Percentiles rank a stretch among this genome's conserved stretches.
Evolutionary conservation across 2,888 invertebrate species (phyloP).

Genomic region (Tuberolachnus salignus): DNA sequence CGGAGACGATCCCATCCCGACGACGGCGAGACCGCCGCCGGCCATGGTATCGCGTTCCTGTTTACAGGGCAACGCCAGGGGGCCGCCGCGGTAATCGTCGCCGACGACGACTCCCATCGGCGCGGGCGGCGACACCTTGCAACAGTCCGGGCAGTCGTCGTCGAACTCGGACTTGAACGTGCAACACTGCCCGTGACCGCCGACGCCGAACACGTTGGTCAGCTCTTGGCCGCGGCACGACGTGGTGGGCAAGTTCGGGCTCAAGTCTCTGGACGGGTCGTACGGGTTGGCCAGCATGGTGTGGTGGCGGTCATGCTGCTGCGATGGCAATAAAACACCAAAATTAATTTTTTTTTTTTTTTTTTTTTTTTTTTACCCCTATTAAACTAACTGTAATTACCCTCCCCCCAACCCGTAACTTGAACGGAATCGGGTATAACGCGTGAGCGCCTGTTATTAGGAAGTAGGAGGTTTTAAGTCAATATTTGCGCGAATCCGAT

Average conservation of each 20-base stretch:
- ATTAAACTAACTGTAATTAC: too few species aligned
- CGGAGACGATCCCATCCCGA: constrained; percentile 13
- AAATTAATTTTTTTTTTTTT: too few species aligned
- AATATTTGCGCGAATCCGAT: too few species aligned
- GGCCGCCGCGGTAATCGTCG: constrained; percentile 27
- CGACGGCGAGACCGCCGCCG: neutral
- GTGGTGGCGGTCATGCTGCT: constrained; percentile 73
- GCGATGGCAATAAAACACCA: constrained; percentile 65
- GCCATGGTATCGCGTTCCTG: constrained; percentile 21
- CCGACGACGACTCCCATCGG: constrained; percentile 2
- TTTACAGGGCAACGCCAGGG: constrained; percentile 24
- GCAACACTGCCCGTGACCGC: constrained; percentile 59
- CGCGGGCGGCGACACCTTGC: constrained; percentile 47
- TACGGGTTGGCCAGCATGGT: constrained; percentile 68
- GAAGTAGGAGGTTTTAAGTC: too few species aligned
- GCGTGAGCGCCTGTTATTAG: too few species aligned
- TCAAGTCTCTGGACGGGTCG: constrained; percentile 75
- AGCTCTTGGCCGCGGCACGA: constrained; percentile 64
- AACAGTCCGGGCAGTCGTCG: constrained; percentile 60
- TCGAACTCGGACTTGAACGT: constrained; percentile 62
- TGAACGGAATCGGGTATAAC: too few species aligned
- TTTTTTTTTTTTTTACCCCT: neutral
- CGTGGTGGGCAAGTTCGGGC: constrained; percentile 74
- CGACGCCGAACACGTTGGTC: constrained; percentile 63
- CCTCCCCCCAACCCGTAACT: too few species aligned